These are phyloP conservation scores for Palloptera scutellata DNA, from an alignment of 2,888 invertebrate genomes.

Conservation along the genomic window DNA sequence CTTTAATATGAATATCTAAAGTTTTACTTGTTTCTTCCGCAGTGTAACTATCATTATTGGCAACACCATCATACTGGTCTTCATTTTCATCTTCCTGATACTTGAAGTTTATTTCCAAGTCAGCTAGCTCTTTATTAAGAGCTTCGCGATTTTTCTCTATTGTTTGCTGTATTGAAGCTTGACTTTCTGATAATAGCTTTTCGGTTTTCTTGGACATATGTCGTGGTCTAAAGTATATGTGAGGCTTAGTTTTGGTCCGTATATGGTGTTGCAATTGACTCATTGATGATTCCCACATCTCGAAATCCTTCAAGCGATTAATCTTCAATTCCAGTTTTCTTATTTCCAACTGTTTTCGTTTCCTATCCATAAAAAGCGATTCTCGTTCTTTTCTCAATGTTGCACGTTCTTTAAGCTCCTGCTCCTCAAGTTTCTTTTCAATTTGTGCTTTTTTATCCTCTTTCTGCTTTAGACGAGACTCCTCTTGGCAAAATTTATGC, in stretches of 20 bases:
- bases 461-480: slow-evolving; percentile 86
- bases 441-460: slow-evolving; percentile 82
- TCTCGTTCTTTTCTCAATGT: slow-evolving; percentile 83
- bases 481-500: slow-evolving; percentile 94
- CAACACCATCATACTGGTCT: slow-evolving; percentile 24
- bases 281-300: slow-evolving; percentile 85
- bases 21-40: background rate
- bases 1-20: slow-evolving; percentile 5
- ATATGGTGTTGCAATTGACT: slow-evolving; percentile 83
- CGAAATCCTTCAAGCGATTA: slow-evolving; percentile 85
- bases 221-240: slow-evolving; percentile 88
- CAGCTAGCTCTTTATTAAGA: slow-evolving; percentile 71
- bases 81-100: slow-evolving; percentile 45
- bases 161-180: slow-evolving; percentile 71
- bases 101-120: slow-evolving; percentile 67
- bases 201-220: slow-evolving; percentile 75
- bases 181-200: slow-evolving; percentile 72
- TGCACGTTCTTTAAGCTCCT: slow-evolving; percentile 86
- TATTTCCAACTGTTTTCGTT: slow-evolving; percentile 88
- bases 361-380: slow-evolving; percentile 83
- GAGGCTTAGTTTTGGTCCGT: slow-evolving; percentile 85
- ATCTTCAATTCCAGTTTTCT: slow-evolving; percentile 90
- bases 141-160: slow-evolving; percentile 72
- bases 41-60: background rate
- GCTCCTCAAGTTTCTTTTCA: slow-evolving; percentile 93